Evolutionary conservation across 2,113 vertebrate genomes (phyloP).

Genomic region (Lipophrys pholis): DNA sequence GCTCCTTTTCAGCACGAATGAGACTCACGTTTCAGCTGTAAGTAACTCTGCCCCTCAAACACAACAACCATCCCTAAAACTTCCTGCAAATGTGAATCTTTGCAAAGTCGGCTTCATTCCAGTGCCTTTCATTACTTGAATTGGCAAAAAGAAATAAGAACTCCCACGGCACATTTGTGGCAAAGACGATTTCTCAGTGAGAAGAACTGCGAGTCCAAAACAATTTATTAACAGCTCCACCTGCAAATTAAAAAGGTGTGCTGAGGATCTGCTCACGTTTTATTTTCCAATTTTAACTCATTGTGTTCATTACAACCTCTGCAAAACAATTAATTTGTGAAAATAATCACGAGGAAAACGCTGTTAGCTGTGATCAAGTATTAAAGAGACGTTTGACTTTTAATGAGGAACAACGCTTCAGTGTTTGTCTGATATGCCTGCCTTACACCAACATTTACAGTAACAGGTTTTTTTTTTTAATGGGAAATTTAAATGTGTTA

Average conservation of each 20-base stretch:
- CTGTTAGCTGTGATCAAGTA: slow-evolving; percentile 11
- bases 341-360: not conserved
- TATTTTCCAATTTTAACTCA: slow-evolving; percentile 2
- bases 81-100: not conserved
- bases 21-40: not conserved
- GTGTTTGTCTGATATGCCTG: not conserved
- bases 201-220: not conserved
- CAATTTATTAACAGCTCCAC: not conserved
- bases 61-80: not conserved
- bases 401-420: not conserved
- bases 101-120: not conserved
- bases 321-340: slow-evolving; percentile 12
- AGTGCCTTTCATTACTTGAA: not conserved
- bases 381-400: slow-evolving; percentile 4
- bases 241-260: not conserved
- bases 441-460: too few relatives aligned
- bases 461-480: too few relatives aligned
- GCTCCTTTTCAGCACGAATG: slow-evolving; percentile 8
- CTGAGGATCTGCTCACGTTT: not conserved
- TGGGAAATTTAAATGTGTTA: too few relatives aligned
- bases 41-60: too few relatives aligned
- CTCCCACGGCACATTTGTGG: not conserved
- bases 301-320: slow-evolving; percentile 16
- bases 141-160: not conserved
- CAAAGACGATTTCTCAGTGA: not conserved